Base-by-base conservation (phyloP, 2,113 vertebrate genomes). In the Seriola quinqueradiata region DNA sequence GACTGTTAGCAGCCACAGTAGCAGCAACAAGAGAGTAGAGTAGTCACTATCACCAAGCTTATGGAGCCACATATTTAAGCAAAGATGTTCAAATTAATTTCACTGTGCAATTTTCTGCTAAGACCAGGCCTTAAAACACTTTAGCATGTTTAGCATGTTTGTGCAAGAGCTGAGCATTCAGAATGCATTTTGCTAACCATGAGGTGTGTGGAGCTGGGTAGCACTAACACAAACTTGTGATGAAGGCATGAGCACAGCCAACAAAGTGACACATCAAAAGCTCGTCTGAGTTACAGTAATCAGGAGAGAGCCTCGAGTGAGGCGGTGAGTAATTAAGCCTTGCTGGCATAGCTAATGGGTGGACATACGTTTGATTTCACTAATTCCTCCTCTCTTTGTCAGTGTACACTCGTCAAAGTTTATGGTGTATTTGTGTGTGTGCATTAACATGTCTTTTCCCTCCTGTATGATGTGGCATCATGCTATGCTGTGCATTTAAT, bases 251-350 rank as follows among this genome's bases (percentile, higher is more conserved):
- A 38, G 38, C 59, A 57, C 12, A 66, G 81, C 65, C 75, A 84
- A 70, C 21, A 72, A 77, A 81, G 71, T 75, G 83, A 70, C 86
- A 90, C 83, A 89, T 93, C 87, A 88, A 89, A 93, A 75, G 75
- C 81, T 79, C 59, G 64, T 86, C 76, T 67, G 81, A 88, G 75
- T 84, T 84, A 76, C 81, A 91, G 77, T 86, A 85, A 88, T 87
- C 80, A 79, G 70, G 59, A 81, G 59, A 89, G 44, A 83, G 77
- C 54, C 64, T 81, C 46, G 57, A 59, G 70, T 63, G 70, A 72
- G 83, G 89, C 84, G 16, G 74, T 58, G 82, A 90, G 82, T 88
- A 87, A 92, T 91, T 92, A 91, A 90, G 90, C 78, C 83, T 78
- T 4, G 59, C 84, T 90, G 86, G 77, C 74, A 46, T 55, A 54